Percentiles rank a stretch among this genome's conserved stretches.
Evolutionary conservation across 2,888 invertebrate species (phyloP).

Genomic region (Agrochola lota): DNA sequence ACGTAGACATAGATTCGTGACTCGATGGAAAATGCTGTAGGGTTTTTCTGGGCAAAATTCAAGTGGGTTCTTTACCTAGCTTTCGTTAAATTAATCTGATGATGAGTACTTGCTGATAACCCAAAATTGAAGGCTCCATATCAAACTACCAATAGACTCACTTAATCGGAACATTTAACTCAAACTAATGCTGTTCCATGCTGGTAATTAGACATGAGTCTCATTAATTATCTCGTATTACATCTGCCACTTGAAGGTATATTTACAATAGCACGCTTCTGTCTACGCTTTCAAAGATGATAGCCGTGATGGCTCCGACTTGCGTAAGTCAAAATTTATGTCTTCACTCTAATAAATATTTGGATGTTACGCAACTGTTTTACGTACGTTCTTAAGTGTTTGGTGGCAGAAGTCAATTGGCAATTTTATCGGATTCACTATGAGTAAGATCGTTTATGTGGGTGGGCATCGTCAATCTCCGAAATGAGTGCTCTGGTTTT

Average conservation of each 20-base stretch:
- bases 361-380: slow-evolving; percentile 70
- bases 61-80: neutral
- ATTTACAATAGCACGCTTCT: slow-evolving; percentile 38
- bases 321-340: slow-evolving; percentile 71
- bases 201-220: neutral
- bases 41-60: slow-evolving; percentile 18
- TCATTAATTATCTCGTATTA: slow-evolving; percentile 14
- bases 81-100: neutral
- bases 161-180: neutral
- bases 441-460: slow-evolving; percentile 52
- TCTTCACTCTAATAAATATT: slow-evolving; percentile 72
- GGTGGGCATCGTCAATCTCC: slow-evolving; percentile 61
- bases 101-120: neutral
- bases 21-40: neutral
- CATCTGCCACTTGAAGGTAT: slow-evolving; percentile 11
- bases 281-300: slow-evolving; percentile 31
- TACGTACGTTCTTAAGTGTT: slow-evolving; percentile 67
- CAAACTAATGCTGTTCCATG: neutral
- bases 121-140: neutral
- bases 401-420: slow-evolving; percentile 71
- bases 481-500: slow-evolving; percentile 53
- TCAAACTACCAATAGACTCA: neutral
- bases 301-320: slow-evolving; percentile 44
- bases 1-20: neutral
- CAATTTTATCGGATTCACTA: slow-evolving; percentile 66